phyloP scores from a whole-genome alignment of 2,888 invertebrate species.

The Limnephilus auricula region DNA sequence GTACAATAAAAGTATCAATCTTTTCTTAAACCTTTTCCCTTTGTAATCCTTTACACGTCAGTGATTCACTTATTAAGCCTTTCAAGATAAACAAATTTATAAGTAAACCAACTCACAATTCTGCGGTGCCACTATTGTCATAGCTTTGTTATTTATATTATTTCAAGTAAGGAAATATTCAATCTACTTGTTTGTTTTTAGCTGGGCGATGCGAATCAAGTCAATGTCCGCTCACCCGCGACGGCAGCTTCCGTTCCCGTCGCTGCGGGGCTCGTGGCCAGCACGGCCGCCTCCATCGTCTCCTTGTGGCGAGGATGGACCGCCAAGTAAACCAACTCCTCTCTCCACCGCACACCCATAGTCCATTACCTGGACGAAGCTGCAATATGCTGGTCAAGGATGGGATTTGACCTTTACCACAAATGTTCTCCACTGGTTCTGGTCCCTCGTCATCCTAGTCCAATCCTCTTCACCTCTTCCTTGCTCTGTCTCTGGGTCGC shows the following conservation, averaged over 20 bases:
- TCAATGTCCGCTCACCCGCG: conserved; percentile 66
- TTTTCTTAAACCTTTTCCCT: too few relatives aligned
- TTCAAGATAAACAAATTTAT: too few relatives aligned
- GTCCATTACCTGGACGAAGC: neutral
- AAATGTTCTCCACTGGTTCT: too few relatives aligned
- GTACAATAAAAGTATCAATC: too few relatives aligned
- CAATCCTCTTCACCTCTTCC: neutral
- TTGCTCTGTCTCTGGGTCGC: neutral
- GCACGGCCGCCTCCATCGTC: conserved; percentile 89
- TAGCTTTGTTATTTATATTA: too few relatives aligned
- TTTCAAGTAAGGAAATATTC: neutral
- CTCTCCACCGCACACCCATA: neutral
- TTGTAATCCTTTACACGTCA: too few relatives aligned
- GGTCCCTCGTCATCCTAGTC: too few relatives aligned
- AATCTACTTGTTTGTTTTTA: conserved; percentile 23
- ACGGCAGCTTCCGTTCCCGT: conserved; percentile 74
- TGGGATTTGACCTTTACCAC: too few relatives aligned
- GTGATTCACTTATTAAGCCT: too few relatives aligned
- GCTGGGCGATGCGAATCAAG: conserved; percentile 53
- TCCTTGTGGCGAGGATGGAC: conserved; percentile 89
- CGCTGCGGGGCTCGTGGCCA: conserved; percentile 87
- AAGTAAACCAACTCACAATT: too few relatives aligned
- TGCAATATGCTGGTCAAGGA: neutral
- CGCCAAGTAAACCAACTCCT: conserved; percentile 73
- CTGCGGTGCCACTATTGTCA: too few relatives aligned